Conservation (phyloP, 2,113 vertebrate genomes). For the Larimichthys crocea region DNA sequence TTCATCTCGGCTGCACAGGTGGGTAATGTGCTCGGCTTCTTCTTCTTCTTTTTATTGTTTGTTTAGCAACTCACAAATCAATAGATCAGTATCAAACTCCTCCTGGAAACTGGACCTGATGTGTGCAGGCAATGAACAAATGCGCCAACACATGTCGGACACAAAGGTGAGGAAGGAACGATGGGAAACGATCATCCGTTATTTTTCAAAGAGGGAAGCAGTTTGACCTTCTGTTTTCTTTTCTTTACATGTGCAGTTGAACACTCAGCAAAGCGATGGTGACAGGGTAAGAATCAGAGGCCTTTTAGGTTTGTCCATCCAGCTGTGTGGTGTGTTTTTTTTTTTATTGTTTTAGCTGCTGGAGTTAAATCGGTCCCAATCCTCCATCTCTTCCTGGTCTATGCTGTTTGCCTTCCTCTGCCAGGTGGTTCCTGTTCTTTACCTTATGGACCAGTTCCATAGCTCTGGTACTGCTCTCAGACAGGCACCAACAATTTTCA, state of each 20-base stretch:
- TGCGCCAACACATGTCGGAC: constrained; percentile 1
- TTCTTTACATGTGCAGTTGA: constrained; percentile 19
- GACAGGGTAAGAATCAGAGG: constrained; percentile 7
- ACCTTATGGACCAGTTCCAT: constrained; percentile 12
- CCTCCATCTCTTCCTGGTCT: constrained; percentile 64
- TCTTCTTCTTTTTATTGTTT: constrained; percentile 24
- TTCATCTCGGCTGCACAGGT: constrained; percentile 49
- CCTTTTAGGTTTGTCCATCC: constrained; percentile 33
- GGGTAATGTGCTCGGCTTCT: constrained; percentile 24
- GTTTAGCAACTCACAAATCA: constrained; percentile 23
- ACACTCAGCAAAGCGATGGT: not conserved
- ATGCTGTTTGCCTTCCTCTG: constrained; percentile 49
- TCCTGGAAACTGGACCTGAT: not conserved
- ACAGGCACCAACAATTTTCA: not conserved
- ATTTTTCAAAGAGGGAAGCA: constrained; percentile 28
- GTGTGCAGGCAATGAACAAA: constrained; percentile 3
- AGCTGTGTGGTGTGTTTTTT: constrained; percentile 58
- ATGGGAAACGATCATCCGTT: not conserved
- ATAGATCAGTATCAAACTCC: constrained; percentile 9
- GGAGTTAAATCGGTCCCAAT: constrained; percentile 58
- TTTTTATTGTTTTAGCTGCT: constrained; percentile 75
- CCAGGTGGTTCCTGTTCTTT: constrained; percentile 74
- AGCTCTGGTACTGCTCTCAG: constrained; percentile 3
- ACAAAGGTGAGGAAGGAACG: constrained; percentile 48
- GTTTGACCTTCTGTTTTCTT: constrained; percentile 23